Evolutionary conservation across 2,113 vertebrate species (phyloP), one percentile per base, ranked within the genome.

Genomic region (Esox niger): DNA sequence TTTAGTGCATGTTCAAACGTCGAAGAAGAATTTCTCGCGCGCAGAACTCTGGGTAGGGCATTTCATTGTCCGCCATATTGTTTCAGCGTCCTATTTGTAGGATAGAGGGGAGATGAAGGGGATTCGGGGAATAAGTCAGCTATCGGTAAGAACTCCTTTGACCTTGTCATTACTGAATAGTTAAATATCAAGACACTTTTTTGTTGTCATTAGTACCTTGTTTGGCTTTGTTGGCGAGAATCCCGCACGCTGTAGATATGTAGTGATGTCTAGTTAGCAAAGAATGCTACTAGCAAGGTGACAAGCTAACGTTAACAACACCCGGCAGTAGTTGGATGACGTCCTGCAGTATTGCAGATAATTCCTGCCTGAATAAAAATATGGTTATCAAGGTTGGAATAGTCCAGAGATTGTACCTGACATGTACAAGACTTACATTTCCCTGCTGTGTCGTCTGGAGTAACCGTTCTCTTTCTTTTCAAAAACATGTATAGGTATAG

Each of bases 51-150:
- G 91, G 91, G 90, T 89, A 91, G 88, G 91, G 80, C 88, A 86
- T 86, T 77, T 76, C 80, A 54, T 72, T 32, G 70, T 32, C 79
- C 20, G 82, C 80, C 82, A 88, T 90, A 70, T 86, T 86, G 64
- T 64, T 38, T 57, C 1, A 60, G 66, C 66, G 81, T 79, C 74
- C 76, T 81, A 66, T 21, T 20, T 81, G 87, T 91, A 91, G 89
- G 87, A 90, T 83, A 91, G 77, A 85, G 65, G 27, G 81, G 87
- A 77, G 62, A 92, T 93, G 91, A 93, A 91, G 85, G 91, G 88
- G 81, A 84, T 93, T 17, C 87, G 90, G 64, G 88, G 84, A 83
- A 72, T 92, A 56, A 84, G 70, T 69, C 88, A 87, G n/a, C 65
- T 93, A 2, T 89, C 91, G 82, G 91, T 92, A 78, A 91, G 87